Base-by-base conservation (phyloP, 1,140 invertebrate species). In the Episyrphus balteatus region DNA sequence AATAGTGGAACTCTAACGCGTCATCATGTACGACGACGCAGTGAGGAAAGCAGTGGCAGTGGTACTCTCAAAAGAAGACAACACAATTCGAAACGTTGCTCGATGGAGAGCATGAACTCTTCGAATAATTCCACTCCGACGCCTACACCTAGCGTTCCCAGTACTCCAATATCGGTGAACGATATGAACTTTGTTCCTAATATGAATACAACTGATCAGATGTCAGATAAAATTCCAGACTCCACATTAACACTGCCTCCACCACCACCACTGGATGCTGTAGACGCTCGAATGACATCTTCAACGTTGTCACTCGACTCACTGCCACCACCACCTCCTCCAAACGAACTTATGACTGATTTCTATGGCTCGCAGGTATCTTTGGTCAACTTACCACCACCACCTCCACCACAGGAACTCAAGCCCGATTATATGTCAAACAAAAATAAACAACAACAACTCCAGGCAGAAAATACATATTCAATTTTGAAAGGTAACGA, bases 301-400 rank as follows among this genome's bases (percentile, higher is more conserved):
- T 84, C 82, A 0, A 86, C 80, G n/a, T 67, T 84, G 2, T 84
- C 83, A 14, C 61, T 87, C 34, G 82, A 86, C 44, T 83, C 82
- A 10, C 57, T 87, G 42, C 85, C 84, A 2, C 83, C 84, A 12
- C 85, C 86, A 2, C 86, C 85, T 1, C 82, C 83, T 3, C 81
- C 81, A 0, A 71, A 75, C 9, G 81, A 83, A 40, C 55, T 80
- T 8, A 74, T 75, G 2, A 58, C 70, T 9, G 74, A 76, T 46
- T 73, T 74, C 12, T 77, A 75, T 13, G 82, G 80, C 2, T 84
- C 82, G 1, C 79, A 79, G 53, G 61, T 84, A 19, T 80, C 78
- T 38, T 54, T 82, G 10, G 74, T 75, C 26, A 83, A 80, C 5
- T 61, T 86, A 3, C 83, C 83, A 1, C 82, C 83, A 12, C 81